Evolutionary conservation across 2,888 invertebrate genomes (phyloP).

Genomic region (Lymantria monacha): DNA sequence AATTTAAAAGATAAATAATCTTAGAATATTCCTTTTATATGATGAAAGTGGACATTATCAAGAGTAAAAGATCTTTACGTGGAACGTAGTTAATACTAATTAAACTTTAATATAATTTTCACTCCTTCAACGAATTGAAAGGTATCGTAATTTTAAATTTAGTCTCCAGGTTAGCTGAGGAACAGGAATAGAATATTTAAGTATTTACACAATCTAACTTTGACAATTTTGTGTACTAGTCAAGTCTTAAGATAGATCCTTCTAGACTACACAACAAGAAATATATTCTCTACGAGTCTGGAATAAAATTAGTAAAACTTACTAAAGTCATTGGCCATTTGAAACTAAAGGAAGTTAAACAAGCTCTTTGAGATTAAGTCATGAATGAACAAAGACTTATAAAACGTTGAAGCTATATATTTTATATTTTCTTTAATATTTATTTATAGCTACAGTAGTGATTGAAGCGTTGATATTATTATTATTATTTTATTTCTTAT

Average conservation of each 20-base stretch:
- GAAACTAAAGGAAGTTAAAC: too few relatives aligned
- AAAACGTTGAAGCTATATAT: too few relatives aligned
- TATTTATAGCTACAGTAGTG: too few relatives aligned
- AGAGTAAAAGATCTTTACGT: not conserved
- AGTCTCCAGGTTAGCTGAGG: not conserved
- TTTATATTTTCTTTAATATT: too few relatives aligned
- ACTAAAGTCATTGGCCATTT: not conserved
- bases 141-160: not conserved
- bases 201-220: conserved; percentile 14
- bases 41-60: not conserved
- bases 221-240: not conserved
- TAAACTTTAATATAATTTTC: not conserved
- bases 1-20: too few relatives aligned
- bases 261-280: not conserved
- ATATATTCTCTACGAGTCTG: not conserved
- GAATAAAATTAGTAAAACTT: not conserved
- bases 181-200: conserved; percentile 8
- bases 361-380: too few relatives aligned
- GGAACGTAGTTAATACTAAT: not conserved
- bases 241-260: not conserved
- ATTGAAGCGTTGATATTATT: too few relatives aligned
- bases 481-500: too few relatives aligned
- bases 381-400: too few relatives aligned
- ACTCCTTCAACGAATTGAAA: not conserved
- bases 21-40: not conserved